A percentile compares a stretch with the other conserved stretches of the same genome.
Evolutionary conservation across 2,888 invertebrate species (phyloP).

Genomic region (Sympetrum striolatum): DNA sequence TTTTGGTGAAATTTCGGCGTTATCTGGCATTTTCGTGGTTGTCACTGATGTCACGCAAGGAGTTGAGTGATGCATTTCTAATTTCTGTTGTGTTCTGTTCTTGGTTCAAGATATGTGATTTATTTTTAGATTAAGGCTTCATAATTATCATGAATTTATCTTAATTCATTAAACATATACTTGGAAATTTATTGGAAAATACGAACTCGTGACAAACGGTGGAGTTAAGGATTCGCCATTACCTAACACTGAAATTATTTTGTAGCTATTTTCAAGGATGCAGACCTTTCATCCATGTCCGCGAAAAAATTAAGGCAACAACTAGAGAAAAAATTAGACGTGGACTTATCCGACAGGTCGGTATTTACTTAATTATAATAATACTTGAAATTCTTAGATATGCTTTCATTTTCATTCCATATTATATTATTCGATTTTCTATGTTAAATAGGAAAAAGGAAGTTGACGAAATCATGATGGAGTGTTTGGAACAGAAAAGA

Average conservation of each 20-base stretch:
- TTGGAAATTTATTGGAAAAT: too few species aligned
- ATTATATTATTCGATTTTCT: background rate
- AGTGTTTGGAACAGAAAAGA: conserved; percentile 65
- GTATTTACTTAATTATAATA: conserved; percentile 24
- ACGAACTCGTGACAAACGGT: too few species aligned
- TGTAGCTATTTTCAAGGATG: conserved; percentile 84
- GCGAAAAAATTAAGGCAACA: conserved; percentile 89
- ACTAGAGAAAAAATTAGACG: conserved; percentile 79
- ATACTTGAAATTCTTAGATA: background rate
- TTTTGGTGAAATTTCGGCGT: background rate
- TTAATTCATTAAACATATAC: too few species aligned
- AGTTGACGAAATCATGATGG: conserved; percentile 88
- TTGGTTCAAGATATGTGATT: too few species aligned
- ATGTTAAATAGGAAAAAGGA: conserved; percentile 73
- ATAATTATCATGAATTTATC: too few species aligned
- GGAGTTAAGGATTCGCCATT: too few species aligned
- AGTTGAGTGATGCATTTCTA: background rate
- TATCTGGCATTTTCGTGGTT: background rate
- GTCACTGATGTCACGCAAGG: background rate
- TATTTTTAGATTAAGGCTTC: too few species aligned
- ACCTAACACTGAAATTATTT: background rate
- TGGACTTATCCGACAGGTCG: conserved; percentile 73
- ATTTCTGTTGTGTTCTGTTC: too few species aligned
- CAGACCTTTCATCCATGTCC: conserved; percentile 82
- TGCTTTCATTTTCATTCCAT: background rate